Percentiles rank a stretch among this genome's conserved stretches.
Conservation (phyloP, 1,140 invertebrate genomes). For the Drosophila melanica region DNA sequence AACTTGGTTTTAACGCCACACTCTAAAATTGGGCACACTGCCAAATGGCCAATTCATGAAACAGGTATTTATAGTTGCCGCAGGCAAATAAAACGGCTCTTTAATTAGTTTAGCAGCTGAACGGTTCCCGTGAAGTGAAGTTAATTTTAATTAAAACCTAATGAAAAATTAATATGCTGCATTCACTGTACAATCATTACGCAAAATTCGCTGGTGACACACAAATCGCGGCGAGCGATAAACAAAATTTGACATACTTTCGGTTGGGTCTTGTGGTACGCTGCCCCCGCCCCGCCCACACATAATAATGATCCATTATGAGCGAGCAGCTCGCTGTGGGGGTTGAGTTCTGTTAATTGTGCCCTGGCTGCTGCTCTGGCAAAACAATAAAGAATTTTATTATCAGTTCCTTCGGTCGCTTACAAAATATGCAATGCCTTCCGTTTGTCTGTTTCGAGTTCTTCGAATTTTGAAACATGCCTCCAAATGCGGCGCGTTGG, state of each 20-base stretch:
- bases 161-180: conserved; percentile 42
- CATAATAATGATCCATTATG: conserved; percentile 28
- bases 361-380: conserved; percentile 1
- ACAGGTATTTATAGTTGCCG: conserved; percentile 39
- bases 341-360: conserved; percentile 25
- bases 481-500: conserved; percentile 42
- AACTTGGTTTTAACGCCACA: neutral
- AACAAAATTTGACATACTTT: conserved; percentile 50
- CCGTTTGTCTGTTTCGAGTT: conserved; percentile 15
- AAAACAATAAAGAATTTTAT: conserved; percentile 36
- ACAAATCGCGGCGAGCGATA: conserved; percentile 29
- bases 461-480: conserved; percentile 54
- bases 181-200: conserved; percentile 20
- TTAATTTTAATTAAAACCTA: conserved; percentile 53
- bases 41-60: conserved; percentile 51
- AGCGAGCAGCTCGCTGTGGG: conserved; percentile 12
- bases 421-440: conserved; percentile 37
- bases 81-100: conserved; percentile 34
- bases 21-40: conserved; percentile 34
- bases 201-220: conserved; percentile 29
- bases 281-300: neutral
- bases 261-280: neutral
- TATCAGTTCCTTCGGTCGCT: conserved; percentile 25
- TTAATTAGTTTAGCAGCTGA: conserved; percentile 54
- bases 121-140: conserved; percentile 20